These are phyloP conservation scores for Rhingia rostrata DNA, from an alignment of 2,888 invertebrate species.

Conservation along the genomic window DNA sequence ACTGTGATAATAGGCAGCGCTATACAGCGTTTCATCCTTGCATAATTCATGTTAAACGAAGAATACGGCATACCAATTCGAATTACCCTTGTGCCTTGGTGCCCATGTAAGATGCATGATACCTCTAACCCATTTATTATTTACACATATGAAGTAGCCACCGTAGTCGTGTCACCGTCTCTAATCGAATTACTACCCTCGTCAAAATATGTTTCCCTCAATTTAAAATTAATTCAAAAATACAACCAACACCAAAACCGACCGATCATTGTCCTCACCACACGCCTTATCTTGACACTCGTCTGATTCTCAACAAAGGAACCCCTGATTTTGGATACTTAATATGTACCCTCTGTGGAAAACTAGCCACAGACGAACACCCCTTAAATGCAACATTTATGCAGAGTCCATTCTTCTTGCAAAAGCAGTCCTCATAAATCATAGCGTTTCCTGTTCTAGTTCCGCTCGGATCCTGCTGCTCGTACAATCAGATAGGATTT, in stretches of 20 bases:
- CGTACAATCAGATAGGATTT: constrained; percentile 1
- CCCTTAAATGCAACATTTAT: constrained; percentile 28
- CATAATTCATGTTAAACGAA: too few species aligned
- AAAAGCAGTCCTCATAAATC: constrained; percentile 23
- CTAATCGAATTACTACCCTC: too few species aligned
- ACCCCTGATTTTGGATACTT: neutral
- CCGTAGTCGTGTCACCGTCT: too few species aligned
- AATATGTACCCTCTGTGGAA: too few species aligned
- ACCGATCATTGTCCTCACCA: too few species aligned
- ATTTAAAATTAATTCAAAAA: neutral
- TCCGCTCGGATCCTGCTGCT: constrained; percentile 22
- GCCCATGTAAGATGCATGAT: too few species aligned
- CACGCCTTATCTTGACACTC: constrained; percentile 2
- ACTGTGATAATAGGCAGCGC: too few species aligned
- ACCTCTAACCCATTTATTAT: too few species aligned
- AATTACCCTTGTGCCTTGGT: too few species aligned
- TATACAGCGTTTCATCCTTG: too few species aligned
- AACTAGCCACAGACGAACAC: neutral
- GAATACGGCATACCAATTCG: too few species aligned
- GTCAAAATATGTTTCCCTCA: neutral
- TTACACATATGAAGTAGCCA: too few species aligned
- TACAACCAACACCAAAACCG: neutral
- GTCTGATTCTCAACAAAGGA: neutral
- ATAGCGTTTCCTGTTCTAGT: constrained; percentile 17
- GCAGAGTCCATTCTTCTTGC: constrained; percentile 35